A percentile compares a stretch with the other conserved stretches of the same genome.
These are phyloP conservation scores for Apis dorsata DNA, from an alignment of 1,140 invertebrate genomes.

Conservation along the genomic window DNA sequence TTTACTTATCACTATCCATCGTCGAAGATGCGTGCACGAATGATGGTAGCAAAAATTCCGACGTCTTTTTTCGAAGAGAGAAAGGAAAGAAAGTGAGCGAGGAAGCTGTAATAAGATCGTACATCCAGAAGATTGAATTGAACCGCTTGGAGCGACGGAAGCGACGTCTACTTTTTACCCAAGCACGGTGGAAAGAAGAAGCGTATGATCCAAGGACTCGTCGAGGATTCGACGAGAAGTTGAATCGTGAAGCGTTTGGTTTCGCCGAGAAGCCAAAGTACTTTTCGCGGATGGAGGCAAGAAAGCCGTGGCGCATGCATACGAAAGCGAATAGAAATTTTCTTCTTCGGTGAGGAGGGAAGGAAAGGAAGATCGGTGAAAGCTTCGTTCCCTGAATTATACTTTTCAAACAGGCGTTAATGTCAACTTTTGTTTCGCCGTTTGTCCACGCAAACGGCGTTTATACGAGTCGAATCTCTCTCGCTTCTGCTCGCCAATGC, in stretches of 20 bases:
- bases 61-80: no score
- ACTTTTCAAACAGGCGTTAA: neutral
- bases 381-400: slow-evolving; percentile 1
- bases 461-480: neutral
- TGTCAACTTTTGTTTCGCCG: no score
- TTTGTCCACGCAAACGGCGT: no score
- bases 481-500: neutral
- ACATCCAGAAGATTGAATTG: slow-evolving; percentile 33
- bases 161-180: slow-evolving; percentile 39
- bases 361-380: slow-evolving; percentile 32
- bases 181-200: slow-evolving; percentile 11
- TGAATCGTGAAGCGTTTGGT: slow-evolving; percentile 23
- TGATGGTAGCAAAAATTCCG: neutral
- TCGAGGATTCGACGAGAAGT: slow-evolving; percentile 16
- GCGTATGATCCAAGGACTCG: slow-evolving; percentile 36
- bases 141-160: slow-evolving; percentile 29
- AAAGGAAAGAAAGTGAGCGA: neutral
- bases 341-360: neutral
- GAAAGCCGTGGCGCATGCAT: slow-evolving; percentile 27
- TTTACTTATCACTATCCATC: neutral
- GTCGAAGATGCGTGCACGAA: no score
- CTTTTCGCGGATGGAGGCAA: slow-evolving; percentile 17
- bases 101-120: neutral
- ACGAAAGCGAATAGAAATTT: slow-evolving; percentile 20
- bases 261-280: slow-evolving; percentile 12